Evolutionary conservation across 2,888 invertebrate genomes (phyloP).

Genomic region (Acronicta psi): DNA sequence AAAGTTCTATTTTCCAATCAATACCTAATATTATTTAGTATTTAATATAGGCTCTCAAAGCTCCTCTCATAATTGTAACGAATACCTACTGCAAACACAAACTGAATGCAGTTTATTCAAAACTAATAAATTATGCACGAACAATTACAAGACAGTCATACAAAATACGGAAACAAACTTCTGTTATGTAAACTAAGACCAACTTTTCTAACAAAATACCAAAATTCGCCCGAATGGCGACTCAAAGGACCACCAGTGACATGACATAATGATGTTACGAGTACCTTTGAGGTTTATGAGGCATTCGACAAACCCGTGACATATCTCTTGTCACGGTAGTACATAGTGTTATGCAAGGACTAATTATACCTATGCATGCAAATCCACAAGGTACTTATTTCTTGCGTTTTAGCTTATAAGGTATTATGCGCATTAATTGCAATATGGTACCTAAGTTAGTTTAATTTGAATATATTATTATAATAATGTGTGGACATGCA

Average conservation of each 20-base stretch:
- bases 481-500: background rate
- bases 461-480: conserved; percentile 34
- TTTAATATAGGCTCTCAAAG: too few relatives aligned
- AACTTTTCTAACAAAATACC: conserved; percentile 29
- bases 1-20: too few relatives aligned
- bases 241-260: conserved; percentile 39
- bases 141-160: conserved; percentile 14
- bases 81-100: too few relatives aligned
- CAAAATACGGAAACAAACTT: conserved; percentile 38
- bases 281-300: background rate
- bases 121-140: conserved; percentile 25
- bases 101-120: conserved; percentile 14
- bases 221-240: conserved; percentile 7
- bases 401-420: conserved; percentile 41
- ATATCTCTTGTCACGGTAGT: background rate
- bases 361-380: conserved; percentile 58
- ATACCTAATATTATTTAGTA: too few relatives aligned
- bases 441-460: conserved; percentile 9
- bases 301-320: background rate
- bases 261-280: background rate
- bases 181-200: conserved; percentile 33
- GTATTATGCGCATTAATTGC: conserved; percentile 35
- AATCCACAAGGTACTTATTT: conserved; percentile 55
- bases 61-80: too few relatives aligned
- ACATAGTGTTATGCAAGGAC: conserved; percentile 51